A percentile compares a stretch with the other conserved stretches of the same genome.
Evolutionary conservation across 2,113 vertebrate species (phyloP).

Genomic region (Gasterosteus aculeatus): DNA sequence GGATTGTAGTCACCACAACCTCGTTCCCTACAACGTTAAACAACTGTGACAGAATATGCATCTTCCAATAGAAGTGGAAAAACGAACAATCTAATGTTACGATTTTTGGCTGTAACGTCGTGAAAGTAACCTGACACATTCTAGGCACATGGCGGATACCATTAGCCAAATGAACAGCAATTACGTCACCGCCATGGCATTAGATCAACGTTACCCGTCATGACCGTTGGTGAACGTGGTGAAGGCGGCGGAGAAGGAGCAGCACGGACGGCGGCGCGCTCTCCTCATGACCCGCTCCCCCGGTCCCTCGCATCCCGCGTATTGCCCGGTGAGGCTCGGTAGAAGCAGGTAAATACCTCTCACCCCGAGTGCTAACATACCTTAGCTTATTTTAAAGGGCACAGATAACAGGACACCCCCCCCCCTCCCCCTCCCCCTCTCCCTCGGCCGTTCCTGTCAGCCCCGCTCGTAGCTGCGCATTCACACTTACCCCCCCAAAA

Average conservation of each 20-base stretch:
- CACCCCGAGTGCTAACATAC: neutral
- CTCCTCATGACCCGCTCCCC: constrained; percentile 35
- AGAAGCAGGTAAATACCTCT: constrained; percentile 29
- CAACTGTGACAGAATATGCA: neutral
- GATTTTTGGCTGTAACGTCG: neutral
- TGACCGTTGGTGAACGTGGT: neutral
- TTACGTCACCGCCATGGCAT: neutral
- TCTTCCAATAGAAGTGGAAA: neutral
- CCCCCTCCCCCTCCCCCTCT: neutral
- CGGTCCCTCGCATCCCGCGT: constrained; percentile 54
- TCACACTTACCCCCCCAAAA: constrained; percentile 66
- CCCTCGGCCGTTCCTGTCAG: constrained; percentile 47
- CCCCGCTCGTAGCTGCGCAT: constrained; percentile 64
- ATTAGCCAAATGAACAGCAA: neutral
- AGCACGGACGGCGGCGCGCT: constrained; percentile 23
- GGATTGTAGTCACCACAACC: too few relatives aligned
- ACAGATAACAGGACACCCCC: constrained; percentile 22
- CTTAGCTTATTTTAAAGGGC: constrained; percentile 10
- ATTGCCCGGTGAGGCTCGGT: constrained; percentile 27
- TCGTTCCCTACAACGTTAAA: neutral
- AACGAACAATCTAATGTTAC: neutral
- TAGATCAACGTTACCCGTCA: neutral
- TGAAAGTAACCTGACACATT: neutral
- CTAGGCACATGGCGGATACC: constrained; percentile 10
- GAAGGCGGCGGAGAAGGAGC: neutral